These are phyloP conservation scores for Cyprinus carpio DNA, from an alignment of 2,113 vertebrate species.

Conservation along the genomic window DNA sequence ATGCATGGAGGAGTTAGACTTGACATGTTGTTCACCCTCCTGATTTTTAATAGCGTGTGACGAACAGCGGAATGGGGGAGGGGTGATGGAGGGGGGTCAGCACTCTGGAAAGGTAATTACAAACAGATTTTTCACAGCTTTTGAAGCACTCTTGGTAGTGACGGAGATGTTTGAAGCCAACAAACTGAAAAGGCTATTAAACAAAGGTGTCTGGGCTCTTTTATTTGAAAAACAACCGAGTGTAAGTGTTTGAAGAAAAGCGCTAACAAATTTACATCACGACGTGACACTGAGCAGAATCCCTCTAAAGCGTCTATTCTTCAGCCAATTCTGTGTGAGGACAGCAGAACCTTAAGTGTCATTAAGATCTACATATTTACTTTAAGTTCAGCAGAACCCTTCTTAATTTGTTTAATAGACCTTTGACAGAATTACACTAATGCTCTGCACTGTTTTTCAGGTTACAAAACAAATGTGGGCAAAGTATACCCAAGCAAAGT, in stretches of 20 bases:
- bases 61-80: conserved; percentile 22
- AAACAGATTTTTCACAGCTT: conserved; percentile 54
- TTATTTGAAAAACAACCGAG: conserved; percentile 27
- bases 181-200: conserved; percentile 49
- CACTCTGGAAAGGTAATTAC: conserved; percentile 49
- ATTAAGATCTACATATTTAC: too few species aligned
- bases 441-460: neutral
- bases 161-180: conserved; percentile 43
- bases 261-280: neutral
- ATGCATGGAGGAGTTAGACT: conserved; percentile 9
- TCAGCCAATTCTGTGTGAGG: neutral
- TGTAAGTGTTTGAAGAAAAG: conserved; percentile 13
- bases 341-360: neutral
- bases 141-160: conserved; percentile 26
- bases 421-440: neutral
- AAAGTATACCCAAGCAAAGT: neutral
- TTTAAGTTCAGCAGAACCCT: too few species aligned
- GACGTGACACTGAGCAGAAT: neutral
- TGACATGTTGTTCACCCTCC: conserved; percentile 27
- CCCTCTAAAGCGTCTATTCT: neutral
- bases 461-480: neutral
- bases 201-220: conserved; percentile 45
- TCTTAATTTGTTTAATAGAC: too few species aligned
- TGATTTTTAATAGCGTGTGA: conserved; percentile 40
- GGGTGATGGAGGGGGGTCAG: neutral